These are phyloP conservation scores for Tetramorium parvispinum DNA, from an alignment of 1,140 invertebrate species.

Conservation along the genomic window DNA sequence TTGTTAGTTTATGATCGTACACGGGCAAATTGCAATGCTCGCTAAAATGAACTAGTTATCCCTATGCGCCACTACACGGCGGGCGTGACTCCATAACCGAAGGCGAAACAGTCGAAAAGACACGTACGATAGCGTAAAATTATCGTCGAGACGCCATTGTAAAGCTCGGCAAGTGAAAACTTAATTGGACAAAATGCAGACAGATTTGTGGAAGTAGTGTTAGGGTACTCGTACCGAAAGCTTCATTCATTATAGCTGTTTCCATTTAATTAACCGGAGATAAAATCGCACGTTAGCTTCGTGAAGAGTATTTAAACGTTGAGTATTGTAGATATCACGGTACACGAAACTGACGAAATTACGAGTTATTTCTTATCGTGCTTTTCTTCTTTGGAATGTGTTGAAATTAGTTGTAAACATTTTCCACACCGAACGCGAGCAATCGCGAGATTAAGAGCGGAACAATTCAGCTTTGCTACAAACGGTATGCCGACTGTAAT, in stretches of 20 bases:
- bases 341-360: conserved; percentile 1
- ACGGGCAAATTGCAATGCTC: conserved; percentile 28
- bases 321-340: neutral
- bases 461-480: conserved; percentile 55
- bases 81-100: conserved; percentile 25
- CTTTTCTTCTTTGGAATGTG: conserved; percentile 43
- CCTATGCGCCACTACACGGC: neutral
- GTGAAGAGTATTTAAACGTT: conserved; percentile 3
- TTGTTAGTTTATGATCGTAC: conserved; percentile 31
- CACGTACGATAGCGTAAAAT: conserved; percentile 23
- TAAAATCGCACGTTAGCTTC: neutral
- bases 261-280: conserved; percentile 11
- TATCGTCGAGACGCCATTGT: neutral
- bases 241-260: conserved; percentile 3
- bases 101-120: conserved; percentile 36
- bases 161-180: conserved; percentile 27
- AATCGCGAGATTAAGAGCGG: conserved; percentile 57
- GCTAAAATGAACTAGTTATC: conserved; percentile 39
- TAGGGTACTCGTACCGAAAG: neutral
- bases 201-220: neutral
- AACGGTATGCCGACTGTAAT: conserved; percentile 59
- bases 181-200: conserved; percentile 24
- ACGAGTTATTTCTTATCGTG: conserved; percentile 36
- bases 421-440: conserved; percentile 24
- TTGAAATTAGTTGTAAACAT: conserved; percentile 61